phyloP scores from a whole-genome alignment of 92 coral and sea anemone species.

The Galaxea fascicularis region DNA sequence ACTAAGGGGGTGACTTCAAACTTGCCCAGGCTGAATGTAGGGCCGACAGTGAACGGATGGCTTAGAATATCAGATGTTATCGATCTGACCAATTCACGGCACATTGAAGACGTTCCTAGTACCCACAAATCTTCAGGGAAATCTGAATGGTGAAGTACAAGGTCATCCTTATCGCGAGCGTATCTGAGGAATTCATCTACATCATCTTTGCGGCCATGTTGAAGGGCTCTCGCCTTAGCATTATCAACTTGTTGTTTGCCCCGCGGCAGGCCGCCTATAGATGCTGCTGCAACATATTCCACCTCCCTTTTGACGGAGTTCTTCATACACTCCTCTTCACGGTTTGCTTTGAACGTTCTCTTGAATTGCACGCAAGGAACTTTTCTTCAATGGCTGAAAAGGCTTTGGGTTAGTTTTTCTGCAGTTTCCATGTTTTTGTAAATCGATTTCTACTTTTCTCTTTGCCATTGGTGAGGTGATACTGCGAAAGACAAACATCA shows the following conservation, averaged over 20 bases:
- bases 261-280: conserved; percentile 32
- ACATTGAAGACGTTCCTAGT: conserved; percentile 56
- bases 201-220: conserved; percentile 17
- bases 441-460: conserved; percentile 3
- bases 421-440: conserved; percentile 58
- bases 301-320: conserved; percentile 15
- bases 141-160: conserved; percentile 60
- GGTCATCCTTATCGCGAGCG: conserved; percentile 44
- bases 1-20: conserved; percentile 69
- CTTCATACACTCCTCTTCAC: conserved; percentile 31
- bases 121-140: conserved; percentile 66
- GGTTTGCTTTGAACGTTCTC: background rate
- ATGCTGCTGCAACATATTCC: conserved; percentile 13
- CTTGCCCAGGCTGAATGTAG: conserved; percentile 62
- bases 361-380: conserved; percentile 11
- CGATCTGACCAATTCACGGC: conserved; percentile 48
- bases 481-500: conserved; percentile 52
- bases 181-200: conserved; percentile 59
- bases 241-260: conserved; percentile 31
- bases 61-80: conserved; percentile 30
- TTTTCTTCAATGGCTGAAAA: conserved; percentile 38
- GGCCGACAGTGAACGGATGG: conserved; percentile 41
- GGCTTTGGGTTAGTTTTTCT: conserved; percentile 27
- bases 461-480: conserved; percentile 27
- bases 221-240: conserved; percentile 37